Evolutionary conservation across 2,888 invertebrate species (phyloP).

Genomic region (Ellobium chinense): DNA sequence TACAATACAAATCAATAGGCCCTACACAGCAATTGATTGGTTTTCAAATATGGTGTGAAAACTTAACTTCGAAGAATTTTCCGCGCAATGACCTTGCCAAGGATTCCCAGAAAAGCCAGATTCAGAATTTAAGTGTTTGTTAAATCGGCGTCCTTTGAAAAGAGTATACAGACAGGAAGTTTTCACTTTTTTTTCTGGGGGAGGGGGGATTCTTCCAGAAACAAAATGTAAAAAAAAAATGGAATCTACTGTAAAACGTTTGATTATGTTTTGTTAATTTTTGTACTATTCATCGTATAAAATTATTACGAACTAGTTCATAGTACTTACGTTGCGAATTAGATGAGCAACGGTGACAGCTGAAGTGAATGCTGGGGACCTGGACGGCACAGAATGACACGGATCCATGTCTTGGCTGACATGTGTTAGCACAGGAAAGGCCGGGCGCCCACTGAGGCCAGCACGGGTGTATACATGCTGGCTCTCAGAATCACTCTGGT

Average conservation of each 20-base stretch:
- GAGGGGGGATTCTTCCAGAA: no score
- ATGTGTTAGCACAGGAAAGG: conserved; percentile 28
- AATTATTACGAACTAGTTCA: no score
- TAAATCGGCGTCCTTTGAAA: no score
- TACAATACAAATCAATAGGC: no score
- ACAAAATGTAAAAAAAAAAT: background rate
- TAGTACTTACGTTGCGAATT: conserved; percentile 45
- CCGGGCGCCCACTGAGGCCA: conserved; percentile 37
- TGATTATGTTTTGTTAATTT: background rate
- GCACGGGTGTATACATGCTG: conserved; percentile 30
- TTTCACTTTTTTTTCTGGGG: no score
- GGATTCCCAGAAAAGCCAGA: no score
- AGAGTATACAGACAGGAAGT: no score
- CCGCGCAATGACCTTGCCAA: no score
- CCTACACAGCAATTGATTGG: no score
- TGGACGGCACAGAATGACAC: conserved; percentile 56
- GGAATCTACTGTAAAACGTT: background rate
- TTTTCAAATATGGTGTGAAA: no score
- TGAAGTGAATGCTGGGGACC: conserved; percentile 46
- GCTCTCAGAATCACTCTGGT: conserved; percentile 36
- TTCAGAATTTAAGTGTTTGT: no score
- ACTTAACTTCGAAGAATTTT: no score
- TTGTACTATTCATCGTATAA: background rate
- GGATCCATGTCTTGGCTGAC: conserved; percentile 49
- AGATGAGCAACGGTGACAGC: conserved; percentile 46